phyloP scores from a whole-genome alignment of 2,888 invertebrate species.

The Leistus spinibarbis region DNA sequence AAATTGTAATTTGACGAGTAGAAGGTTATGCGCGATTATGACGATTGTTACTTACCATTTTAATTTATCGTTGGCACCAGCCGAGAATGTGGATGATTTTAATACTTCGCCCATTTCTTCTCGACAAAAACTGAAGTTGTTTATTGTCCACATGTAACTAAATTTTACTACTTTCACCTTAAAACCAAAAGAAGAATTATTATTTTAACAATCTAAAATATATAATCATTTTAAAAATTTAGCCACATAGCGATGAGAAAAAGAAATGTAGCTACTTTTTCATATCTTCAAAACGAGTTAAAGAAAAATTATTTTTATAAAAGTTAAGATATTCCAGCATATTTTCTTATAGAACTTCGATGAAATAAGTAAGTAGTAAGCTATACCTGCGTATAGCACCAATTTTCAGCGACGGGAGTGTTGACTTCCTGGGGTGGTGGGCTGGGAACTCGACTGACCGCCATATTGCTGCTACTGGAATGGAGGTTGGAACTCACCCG shows the following conservation, averaged over 20 bases:
- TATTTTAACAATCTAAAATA: background rate
- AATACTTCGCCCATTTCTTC: conserved; percentile 99
- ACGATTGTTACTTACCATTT: conserved; percentile 77
- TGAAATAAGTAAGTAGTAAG: too few relatives aligned
- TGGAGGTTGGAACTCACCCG: conserved; percentile 83
- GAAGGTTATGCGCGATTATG: background rate
- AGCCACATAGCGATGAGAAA: too few relatives aligned
- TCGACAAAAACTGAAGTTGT: conserved; percentile 99
- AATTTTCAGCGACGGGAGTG: conserved; percentile 98
- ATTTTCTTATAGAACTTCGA: too few relatives aligned
- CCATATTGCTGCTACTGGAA: conserved; percentile 84
- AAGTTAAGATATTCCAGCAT: too few relatives aligned
- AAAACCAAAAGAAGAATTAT: conserved; percentile 9
- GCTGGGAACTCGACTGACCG: conserved; percentile 95
- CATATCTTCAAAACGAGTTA: too few relatives aligned
- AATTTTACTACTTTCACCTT: conserved; percentile 99
- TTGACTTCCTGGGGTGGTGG: conserved; percentile 94
- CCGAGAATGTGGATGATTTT: conserved; percentile 99
- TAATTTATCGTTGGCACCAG: conserved; percentile 98
- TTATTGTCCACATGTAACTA: conserved; percentile 99
- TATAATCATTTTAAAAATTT: background rate
- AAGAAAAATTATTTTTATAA: too few relatives aligned
- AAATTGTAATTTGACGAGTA: background rate
- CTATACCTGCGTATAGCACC: conserved; percentile 98
- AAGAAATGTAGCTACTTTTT: background rate